Base-by-base conservation (phyloP, 2,113 vertebrate genomes). In the Tichodroma muraria region DNA sequence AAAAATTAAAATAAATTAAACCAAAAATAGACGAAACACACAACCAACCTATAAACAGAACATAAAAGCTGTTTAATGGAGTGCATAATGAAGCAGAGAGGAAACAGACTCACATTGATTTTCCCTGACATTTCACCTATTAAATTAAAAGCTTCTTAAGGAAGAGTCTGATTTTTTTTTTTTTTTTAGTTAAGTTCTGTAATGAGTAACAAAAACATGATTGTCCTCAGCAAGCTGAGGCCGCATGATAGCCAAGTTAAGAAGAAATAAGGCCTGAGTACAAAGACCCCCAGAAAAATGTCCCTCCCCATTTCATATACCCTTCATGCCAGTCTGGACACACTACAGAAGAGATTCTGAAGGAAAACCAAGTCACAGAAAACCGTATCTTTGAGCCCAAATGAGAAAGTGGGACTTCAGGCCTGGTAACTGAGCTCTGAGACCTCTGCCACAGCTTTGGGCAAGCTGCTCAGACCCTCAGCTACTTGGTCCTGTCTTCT, bases 71-170 rank as follows among this genome's bases (percentile, higher is more conserved):
- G 73, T 95, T 98, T 98, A 97, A 97, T 92, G 92, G 94, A 96
- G 69, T 59, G 76, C 88, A 63, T 97, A 98, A 97, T 96, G 97
- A 98, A 97, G 94, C 95, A 86, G 69, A 90, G 57, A 96, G 96
- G 97, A 97, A 97, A 95, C 90, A 96, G 97, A 89, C 96, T 96
- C 96, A 87, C 89, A 93, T 65, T 96, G 96, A 97, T 97, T 97
- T 97, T 96, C 95, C 72, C 89, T 97, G 93, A 97, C 97, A 97
- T 98, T 98, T 98, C 96, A 98, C 97, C 96, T 97, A 98, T 98
- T 97, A 97, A 98, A 97, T 98, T 97, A 98, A 95, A 97, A 97
- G 89, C 95, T 98, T 97, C 96, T 94, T 95, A 97, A 96, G 92
- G 96, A 98, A 97, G 96, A 97, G 93, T 68, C 70, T 82, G 8